Conservation (phyloP, 2,113 vertebrate genomes). For the Stomatorhinus ivindoensis region DNA sequence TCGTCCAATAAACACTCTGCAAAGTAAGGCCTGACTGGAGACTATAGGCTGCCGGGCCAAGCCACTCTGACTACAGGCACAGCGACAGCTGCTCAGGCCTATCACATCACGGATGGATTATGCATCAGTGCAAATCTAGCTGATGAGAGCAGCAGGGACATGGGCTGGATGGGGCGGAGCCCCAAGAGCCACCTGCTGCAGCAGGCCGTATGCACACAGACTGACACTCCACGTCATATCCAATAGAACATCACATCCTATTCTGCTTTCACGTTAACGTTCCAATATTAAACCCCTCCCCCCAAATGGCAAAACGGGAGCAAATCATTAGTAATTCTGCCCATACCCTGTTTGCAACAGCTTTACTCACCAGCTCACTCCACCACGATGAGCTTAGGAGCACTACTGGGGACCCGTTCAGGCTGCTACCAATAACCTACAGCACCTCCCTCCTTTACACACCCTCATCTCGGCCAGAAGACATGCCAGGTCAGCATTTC, state of each 20-base stretch:
- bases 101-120: constrained; percentile 63
- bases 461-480: neutral
- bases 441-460: neutral
- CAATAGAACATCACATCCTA: neutral
- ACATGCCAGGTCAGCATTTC: neutral
- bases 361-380: neutral
- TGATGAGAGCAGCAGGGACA: constrained; percentile 34
- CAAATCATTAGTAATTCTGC: neutral
- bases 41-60: neutral
- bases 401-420: neutral
- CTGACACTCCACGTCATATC: neutral
- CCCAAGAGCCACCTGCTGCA: neutral
- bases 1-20: neutral
- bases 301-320: neutral
- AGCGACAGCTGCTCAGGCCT: constrained; percentile 37
- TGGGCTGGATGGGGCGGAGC: neutral
- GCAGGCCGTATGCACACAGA: neutral
- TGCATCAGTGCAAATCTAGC: constrained; percentile 58
- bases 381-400: neutral
- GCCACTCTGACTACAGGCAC: constrained; percentile 49
- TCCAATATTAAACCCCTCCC: neutral
- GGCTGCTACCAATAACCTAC: neutral
- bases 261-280: neutral
- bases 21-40: neutral
- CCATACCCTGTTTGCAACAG: neutral